Base-by-base conservation (phyloP, 92 coral and sea anemone genomes). In the Chrysogorgia sp. region DNA sequence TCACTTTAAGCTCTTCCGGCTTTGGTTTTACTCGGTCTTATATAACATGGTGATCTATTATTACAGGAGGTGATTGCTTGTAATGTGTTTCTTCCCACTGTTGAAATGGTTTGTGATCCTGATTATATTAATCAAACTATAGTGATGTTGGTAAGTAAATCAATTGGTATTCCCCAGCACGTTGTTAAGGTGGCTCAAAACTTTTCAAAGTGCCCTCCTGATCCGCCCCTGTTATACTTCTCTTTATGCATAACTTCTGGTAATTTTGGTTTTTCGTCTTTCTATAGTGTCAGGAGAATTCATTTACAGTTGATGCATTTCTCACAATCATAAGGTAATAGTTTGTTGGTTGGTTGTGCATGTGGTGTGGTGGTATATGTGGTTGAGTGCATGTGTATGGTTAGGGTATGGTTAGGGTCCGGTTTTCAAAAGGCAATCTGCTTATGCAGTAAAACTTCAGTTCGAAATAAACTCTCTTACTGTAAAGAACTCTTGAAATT, bases 271-370 rank as follows among this genome's bases (percentile, higher is more conserved):
- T 37, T 37, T 37, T 37, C 12, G 10, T 29, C 12, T 64, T 60
- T 15, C 68, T 85, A 64, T 77, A 92, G 97, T 93, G 98, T 72
- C 85, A 87, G 66, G 98, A 93, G 56, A 76, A 91, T 1, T 83
- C 98, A 34, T 93, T 93, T 67, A 93, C 97, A 20, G 90, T 91
- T 81, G 98, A 93, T 28, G 97, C 97, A 12, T 93, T 93, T 67
- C 81, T 93, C 64, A 87, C 97, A 8, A 85, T 93, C 24, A 91
- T 93, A 49, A 91, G 98, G 97, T 91, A 74, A 55, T 59, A 14
- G 13, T 35, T 47, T 15, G n/a, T 7, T 47, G 7, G n/a, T 6
- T 6, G 2, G 7, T 2, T 7, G n/a, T 47, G 7, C 14, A 47
- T 12, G 43, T 37, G 5, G 43, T 37, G 12, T 12, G 5, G 43